phyloP scores from a whole-genome alignment of 1,140 invertebrate species.

The Laupala kohalensis region DNA sequence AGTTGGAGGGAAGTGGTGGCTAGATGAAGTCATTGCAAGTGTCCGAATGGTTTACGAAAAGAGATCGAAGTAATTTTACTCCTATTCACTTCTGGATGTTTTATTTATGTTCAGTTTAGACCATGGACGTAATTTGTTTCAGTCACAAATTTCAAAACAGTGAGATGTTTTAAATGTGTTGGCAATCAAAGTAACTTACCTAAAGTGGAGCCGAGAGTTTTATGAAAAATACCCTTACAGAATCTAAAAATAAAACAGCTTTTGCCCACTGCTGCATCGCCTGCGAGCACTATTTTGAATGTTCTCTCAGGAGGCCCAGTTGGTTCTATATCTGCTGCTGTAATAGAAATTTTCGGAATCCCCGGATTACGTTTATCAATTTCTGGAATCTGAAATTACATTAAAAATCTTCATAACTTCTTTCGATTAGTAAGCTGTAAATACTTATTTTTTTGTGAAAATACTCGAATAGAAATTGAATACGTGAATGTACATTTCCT shows the following conservation, averaged over 20 bases:
- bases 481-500: not conserved
- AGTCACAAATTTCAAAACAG: no score
- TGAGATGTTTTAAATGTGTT: no score
- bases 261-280: slow-evolving; percentile 54
- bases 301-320: slow-evolving; percentile 2
- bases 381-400: not conserved
- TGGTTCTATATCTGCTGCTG: slow-evolving; percentile 18
- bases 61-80: no score
- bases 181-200: slow-evolving; percentile 36
- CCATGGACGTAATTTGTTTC: no score
- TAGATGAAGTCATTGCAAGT: no score
- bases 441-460: no score
- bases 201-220: slow-evolving; percentile 44
- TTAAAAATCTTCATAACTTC: not conserved
- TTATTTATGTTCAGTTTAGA: no score
- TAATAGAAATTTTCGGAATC: slow-evolving; percentile 1
- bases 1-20: no score
- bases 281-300: slow-evolving; percentile 40
- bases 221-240: slow-evolving; percentile 42
- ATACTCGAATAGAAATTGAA: no score
- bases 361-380: not conserved
- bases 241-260: slow-evolving; percentile 49
- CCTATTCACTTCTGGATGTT: no score
- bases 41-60: no score
- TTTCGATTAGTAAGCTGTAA: no score